Evolutionary conservation across 2,888 invertebrate genomes (phyloP).

Genomic region (Cheilosia vulpina): DNA sequence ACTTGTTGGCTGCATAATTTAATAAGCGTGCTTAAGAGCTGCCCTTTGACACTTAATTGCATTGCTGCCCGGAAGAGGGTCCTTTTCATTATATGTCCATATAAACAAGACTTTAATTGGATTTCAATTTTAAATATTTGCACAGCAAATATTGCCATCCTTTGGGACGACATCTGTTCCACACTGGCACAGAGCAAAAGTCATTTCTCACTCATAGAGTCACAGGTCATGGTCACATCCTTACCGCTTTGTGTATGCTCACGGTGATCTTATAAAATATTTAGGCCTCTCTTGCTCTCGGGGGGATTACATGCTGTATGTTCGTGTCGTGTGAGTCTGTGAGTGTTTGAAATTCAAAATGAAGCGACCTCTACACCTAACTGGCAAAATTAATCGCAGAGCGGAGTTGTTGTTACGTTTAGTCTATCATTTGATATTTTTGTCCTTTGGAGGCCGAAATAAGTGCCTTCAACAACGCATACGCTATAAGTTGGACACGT

Average conservation of each 20-base stretch:
- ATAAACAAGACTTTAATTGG: slow-evolving; percentile 3
- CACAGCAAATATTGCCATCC: not conserved
- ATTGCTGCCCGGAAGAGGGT: not conserved
- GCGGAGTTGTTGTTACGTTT: not conserved
- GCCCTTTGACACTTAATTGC: not conserved
- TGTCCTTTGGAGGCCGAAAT: not conserved
- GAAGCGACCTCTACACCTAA: not conserved
- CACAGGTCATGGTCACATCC: not conserved
- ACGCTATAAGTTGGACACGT: not conserved
- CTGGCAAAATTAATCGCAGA: not conserved
- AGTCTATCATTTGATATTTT: not conserved
- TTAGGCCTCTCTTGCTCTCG: not conserved
- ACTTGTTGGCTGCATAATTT: slow-evolving; percentile 4
- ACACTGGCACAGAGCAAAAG: not conserved
- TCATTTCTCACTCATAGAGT: not conserved
- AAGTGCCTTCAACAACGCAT: not conserved
- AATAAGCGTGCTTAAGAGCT: not conserved
- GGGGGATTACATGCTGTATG: not conserved
- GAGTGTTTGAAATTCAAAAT: not conserved
- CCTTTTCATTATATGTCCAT: not conserved
- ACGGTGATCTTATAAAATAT: slow-evolving; percentile 8
- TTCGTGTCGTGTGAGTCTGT: not conserved
- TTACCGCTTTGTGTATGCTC: not conserved
- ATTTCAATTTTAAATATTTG: not conserved
- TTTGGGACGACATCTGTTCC: not conserved